A percentile compares a stretch with the other conserved stretches of the same genome.
Conservation (phyloP, 2,113 vertebrate genomes). For the Helogale parvula region DNA sequence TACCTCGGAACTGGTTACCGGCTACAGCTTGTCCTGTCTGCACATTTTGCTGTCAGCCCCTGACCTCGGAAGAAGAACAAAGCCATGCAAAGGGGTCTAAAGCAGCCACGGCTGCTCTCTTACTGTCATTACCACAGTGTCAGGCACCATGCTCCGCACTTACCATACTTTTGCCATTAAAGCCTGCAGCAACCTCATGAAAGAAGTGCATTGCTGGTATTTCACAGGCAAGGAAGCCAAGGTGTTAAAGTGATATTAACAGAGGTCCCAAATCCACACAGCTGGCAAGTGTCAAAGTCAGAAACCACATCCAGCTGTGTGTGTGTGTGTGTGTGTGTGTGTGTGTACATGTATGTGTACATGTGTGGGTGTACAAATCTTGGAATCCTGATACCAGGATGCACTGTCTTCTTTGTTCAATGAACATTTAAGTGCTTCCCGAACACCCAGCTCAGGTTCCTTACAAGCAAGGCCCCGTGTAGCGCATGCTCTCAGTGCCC, state of each 20-base stretch:
- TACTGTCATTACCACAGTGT: background rate
- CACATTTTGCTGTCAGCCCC: background rate
- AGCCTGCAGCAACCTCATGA: background rate
- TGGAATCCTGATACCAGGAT: background rate
- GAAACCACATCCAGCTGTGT: background rate
- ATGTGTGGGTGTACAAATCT: background rate
- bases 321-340: background rate
- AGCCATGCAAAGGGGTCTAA: background rate
- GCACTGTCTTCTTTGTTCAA: background rate
- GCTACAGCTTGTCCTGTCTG: background rate
- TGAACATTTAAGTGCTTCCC: background rate
- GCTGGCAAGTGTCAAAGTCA: background rate
- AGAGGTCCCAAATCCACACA: background rate
- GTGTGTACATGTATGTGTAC: background rate
- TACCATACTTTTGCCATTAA: fast-evolving
- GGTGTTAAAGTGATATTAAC: background rate
- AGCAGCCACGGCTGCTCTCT: fast-evolving
- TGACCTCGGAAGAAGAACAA: background rate
- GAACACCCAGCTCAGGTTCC: background rate
- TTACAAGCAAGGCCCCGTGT: background rate
- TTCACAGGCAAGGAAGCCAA: background rate
- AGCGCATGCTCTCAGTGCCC: background rate
- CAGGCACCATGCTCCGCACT: background rate
- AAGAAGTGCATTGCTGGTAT: background rate
- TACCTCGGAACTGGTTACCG: background rate